Evolutionary conservation across 2,888 invertebrate species (phyloP), one percentile per base, ranked within the genome.

Genomic region (Zaprionus lineosus): DNA sequence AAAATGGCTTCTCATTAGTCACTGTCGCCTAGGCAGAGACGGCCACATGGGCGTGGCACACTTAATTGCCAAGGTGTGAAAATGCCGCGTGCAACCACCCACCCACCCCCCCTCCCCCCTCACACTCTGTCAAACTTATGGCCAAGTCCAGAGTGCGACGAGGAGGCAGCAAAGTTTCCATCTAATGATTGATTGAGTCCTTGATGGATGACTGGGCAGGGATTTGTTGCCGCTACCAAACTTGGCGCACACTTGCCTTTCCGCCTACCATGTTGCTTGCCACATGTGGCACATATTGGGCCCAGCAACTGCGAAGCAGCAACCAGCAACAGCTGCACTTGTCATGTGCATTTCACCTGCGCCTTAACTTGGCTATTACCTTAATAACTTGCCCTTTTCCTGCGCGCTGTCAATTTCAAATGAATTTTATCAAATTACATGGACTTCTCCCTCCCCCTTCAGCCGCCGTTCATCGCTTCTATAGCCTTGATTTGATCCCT

Each of bases 1-100:
- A 68, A 81, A 81, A 81, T 81, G 77, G 74, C 77, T 71, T 52
- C 86, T 85, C 81, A 82, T 82, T 82, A 85, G 86, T 82, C 81
- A 85, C 74, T 76, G 81, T 85, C 86, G 86, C 60, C 84, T 76
- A 78, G 70, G 46, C 60, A 50, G 69, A 24, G 53, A 48, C 48
- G 48, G 7, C 31, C 12, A 18, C 15, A 36, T 24, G 48, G 33
- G 65, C 50, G 50, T 70, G 44, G 11, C 46, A n/a, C n/a, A 43
- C 70, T 66, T 78, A 78, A 78, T 78, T 78, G 83, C 84, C 78
- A 77, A 78, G 78, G 78, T 78, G 78, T 74, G 71, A 84, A 84
- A 78, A 60, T 57, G 62, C 28, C 21, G 55, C 28, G 43, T 12
- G 18, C 39, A 40, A 48, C 24, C n/a, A n/a, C n/a, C n/a, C n/a